Base-by-base conservation (phyloP, 2,888 invertebrate species). In the Brachycybe producta region DNA sequence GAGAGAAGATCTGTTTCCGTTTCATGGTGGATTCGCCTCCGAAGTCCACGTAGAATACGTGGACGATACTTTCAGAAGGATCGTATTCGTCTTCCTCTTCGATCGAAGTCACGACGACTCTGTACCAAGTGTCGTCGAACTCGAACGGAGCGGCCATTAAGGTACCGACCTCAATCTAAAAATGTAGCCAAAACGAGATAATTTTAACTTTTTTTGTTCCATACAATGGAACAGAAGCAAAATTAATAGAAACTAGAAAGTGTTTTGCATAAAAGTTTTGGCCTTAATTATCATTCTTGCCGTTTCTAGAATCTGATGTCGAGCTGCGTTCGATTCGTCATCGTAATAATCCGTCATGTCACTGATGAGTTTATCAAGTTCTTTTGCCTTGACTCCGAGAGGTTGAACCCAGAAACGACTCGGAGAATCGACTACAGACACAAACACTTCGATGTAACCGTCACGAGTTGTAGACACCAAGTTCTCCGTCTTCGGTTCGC, bases 1-100 rank as follows among this genome's bases (percentile, higher is more conserved):
- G 69, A 59, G 82, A 81, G 57, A 77, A 79, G 11, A 88, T 67
- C 54, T 82, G 76, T 46, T 75, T 72, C 2, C 75, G 73, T 0
- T 75, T 69, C 3, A 84, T 73, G 60, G 75, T 75, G 59, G 82
- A 82, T 53, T 77, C 77, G 67, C 91, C 87, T 0, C 91, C 91
- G 66, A 86, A 91, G 70, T 92, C 91, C 47, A 90, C 75, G 67
- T 79, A 90, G 65, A 82, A 84, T 26, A 90, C 73, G 60, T 79
- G 77, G 0, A 80, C 78, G 15, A 75, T 73, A 61, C 73, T 70
- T 55, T 79, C 74, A 19, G 75, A 71, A 0, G 73, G 67, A 59
- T 75, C 74, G 59, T 75, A 75, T 63, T 79, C 76, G 63, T 79
- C 76, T 42, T 74, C 30, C 5, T 11, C 72, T 26, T 74, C 65